phyloP scores from a whole-genome alignment of 2,113 vertebrate genomes.

The Phalacrocorax pelagicus region DNA sequence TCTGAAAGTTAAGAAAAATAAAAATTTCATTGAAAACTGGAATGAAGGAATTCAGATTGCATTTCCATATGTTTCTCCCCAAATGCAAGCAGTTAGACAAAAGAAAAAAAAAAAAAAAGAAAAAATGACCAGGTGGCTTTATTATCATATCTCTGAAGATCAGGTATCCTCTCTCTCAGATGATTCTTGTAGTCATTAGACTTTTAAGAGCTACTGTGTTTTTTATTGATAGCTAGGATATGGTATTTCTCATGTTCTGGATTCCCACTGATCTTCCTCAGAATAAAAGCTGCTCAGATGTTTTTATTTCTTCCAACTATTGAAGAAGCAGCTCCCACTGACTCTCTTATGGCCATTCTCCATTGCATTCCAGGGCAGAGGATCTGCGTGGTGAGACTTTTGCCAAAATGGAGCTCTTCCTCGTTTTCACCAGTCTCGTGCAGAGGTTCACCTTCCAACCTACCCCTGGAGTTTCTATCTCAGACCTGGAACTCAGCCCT shows the following conservation, averaged over 20 bases:
- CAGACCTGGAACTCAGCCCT: slow-evolving; percentile 63
- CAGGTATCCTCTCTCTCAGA: not conserved
- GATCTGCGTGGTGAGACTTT: slow-evolving; percentile 74
- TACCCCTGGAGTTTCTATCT: slow-evolving; percentile 61
- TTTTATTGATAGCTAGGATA: not conserved
- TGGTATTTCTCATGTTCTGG: not conserved
- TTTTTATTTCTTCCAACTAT: not conserved
- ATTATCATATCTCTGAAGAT: not conserved
- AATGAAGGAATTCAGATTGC: not conserved
- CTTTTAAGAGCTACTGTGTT: not conserved
- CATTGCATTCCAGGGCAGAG: slow-evolving; percentile 60
- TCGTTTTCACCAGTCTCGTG: slow-evolving; percentile 76
- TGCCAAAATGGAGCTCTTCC: slow-evolving; percentile 81
- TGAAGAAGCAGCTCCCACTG: not conserved
- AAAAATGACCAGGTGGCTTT: not conserved
- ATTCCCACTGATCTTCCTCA: not conserved
- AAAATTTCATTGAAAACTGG: not conserved
- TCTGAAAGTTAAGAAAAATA: not conserved
- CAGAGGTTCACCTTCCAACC: slow-evolving; percentile 72
- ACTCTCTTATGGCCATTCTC: not conserved
- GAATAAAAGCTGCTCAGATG: not conserved
- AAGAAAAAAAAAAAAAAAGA: not conserved
- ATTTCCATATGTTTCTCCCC: not conserved
- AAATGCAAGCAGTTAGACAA: not conserved
- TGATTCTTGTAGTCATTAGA: not conserved